Base-by-base conservation (phyloP, 2,797 vertebrate genomes). In the Scomberomorus guttatus region DNA sequence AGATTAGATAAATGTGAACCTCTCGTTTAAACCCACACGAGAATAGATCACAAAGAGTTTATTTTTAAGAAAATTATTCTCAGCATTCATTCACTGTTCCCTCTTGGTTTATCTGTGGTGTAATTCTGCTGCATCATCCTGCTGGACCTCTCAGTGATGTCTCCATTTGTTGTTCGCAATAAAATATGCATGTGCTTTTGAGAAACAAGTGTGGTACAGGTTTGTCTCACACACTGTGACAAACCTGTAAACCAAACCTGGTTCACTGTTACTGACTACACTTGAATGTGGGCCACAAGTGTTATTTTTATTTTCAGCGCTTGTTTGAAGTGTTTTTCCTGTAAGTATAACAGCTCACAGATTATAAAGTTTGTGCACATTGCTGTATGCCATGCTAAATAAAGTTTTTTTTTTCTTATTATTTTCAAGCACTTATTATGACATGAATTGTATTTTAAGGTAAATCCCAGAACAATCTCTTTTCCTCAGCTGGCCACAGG, bases 381-480 rank as follows among this genome's bases (percentile, higher is more conserved):
- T 37, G 58, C n/a, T 52, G 15, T 39, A 73, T 67, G 29, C 58
- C 55, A 66, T 42, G 61, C 57, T 32, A 65, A 64, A 72, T 51
- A 60, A 72, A 66, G 50, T 75, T 51, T 57, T 72, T 75, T 72
- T 79, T 42, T 70, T 65, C 17, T 52, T 52, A 51, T 79, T 63
- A 72, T 87, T 84, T 80, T 78, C 55, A 75, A 87, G 69, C 67
- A 57, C 64, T 79, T 83, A 79, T 80, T 58, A 74, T 82, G 79
- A 72, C 29, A 65, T 59, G 71, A 89, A 77, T 87, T 87, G 83
- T 82, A 80, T 87, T 88, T 72, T 62, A 72, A 84, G 74, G 74
- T 90, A 93, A 92, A 92, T 71, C 75, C 85, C 86, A 90, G 81
- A 92, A 91, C 90, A 90, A 94, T 94, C 88, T 89, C 63, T 81